Conservation (phyloP, 1,140 invertebrate genomes). For the Drosophila willistoni region DNA sequence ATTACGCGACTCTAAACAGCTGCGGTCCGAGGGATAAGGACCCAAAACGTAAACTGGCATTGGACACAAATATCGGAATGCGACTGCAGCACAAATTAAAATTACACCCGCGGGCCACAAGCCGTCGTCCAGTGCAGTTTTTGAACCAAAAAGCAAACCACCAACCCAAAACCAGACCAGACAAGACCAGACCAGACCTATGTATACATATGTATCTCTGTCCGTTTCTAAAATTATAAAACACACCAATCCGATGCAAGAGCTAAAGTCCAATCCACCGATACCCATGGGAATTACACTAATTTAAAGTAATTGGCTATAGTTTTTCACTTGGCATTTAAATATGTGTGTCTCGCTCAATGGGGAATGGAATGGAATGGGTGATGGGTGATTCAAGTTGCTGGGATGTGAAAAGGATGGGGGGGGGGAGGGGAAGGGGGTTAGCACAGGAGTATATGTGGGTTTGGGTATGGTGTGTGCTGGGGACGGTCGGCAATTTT, state of each 20-base stretch:
- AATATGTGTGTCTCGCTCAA: slow-evolving; percentile 52
- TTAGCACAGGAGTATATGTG: not conserved
- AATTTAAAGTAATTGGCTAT: slow-evolving; percentile 83
- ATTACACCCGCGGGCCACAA: slow-evolving; percentile 79
- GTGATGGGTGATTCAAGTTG: slow-evolving; percentile 40
- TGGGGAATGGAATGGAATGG: not conserved
- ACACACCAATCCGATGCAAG: slow-evolving; percentile 48
- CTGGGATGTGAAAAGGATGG: not conserved
- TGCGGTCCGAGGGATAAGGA: slow-evolving; percentile 42
- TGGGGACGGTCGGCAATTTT: slow-evolving; percentile 66
- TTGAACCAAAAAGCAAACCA: slow-evolving; percentile 12
- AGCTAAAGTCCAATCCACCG: slow-evolving; percentile 38
- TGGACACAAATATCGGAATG: slow-evolving; percentile 22
- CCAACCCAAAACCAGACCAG: slow-evolving; percentile 26
- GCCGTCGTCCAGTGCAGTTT: slow-evolving; percentile 11
- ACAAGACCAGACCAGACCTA: slow-evolving; percentile 19
- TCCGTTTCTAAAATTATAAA: slow-evolving; percentile 72
- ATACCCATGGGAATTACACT: slow-evolving; percentile 82
- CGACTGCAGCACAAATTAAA: slow-evolving; percentile 72
- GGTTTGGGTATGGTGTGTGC: slow-evolving; percentile 7
- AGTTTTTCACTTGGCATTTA: slow-evolving; percentile 82
- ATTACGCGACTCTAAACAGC: slow-evolving; percentile 76
- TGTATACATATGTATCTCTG: slow-evolving; percentile 11
- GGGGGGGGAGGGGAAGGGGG: not conserved
- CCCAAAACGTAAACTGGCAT: slow-evolving; percentile 31